Evolutionary conservation across 2,113 vertebrate species (phyloP), one percentile per base, ranked within the genome.

Genomic region (Nicator chloris): DNA sequence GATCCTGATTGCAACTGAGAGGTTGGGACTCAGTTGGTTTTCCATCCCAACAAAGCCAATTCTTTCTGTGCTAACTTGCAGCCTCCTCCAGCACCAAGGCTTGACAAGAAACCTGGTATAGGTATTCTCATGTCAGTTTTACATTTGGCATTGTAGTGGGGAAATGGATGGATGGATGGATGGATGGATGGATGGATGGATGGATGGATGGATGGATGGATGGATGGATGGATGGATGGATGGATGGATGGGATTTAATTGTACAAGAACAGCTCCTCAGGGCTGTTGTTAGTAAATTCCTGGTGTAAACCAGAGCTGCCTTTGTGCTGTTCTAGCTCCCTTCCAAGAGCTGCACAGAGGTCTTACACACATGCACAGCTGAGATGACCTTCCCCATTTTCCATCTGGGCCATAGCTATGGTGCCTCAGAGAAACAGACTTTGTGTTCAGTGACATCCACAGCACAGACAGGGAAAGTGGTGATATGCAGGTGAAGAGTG

Each of bases 351-450:
- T 19, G 9, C 17, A 11, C 20, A 27, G 49, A 3, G 2, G 23
- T 49, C 23, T 44, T 20, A 10, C 5, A 6, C 3, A 3, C 11
- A 2, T 11, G 5, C 19, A 44, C 1, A 13, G 9, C 31, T 50
- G 20, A 70, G 26, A 19, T 6, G 60, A 73, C 37, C 39, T 51
- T 33, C 18, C 11, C 27, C 7, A 7, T 72, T 66, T 50, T 24
- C 45, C 17, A 54, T 5, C 2, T 30, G 22, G 26, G 4, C 63
- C 57, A 24, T 31, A 28, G 21, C 30, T 24, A 1, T 7, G 21
- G 45, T 50, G 27, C 30, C 33, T 42, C 50, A 77, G 54, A 61
- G 54, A 47, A 23, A 26, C 49, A 85, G 50, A 20, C 11, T 77
- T 56, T 60, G 70, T 51, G 24, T 20, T 65, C 63, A 24, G 40